Percentiles rank a stretch among this genome's conserved stretches.
These are phyloP conservation scores for Pseudomugil tenellus DNA, from an alignment of 2,797 vertebrate genomes.

Conservation along the genomic window DNA sequence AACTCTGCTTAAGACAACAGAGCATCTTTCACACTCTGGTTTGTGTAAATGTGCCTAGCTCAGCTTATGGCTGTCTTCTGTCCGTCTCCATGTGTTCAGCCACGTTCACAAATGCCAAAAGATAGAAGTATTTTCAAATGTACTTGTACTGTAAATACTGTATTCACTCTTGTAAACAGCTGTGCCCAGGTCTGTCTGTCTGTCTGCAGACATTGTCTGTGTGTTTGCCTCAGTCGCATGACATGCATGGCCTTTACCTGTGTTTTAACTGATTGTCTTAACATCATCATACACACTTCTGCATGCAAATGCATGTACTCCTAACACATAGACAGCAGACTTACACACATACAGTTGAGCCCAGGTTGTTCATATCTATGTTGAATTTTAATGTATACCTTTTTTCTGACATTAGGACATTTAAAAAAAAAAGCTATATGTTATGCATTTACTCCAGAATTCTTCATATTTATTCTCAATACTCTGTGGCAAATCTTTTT, in stretches of 20 bases:
- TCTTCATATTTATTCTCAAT: not conserved
- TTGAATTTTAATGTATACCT: not conserved
- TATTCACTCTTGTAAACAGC: slow-evolving; percentile 71
- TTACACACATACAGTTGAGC: slow-evolving; percentile 3
- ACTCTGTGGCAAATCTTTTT: not conserved
- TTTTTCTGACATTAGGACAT: no score
- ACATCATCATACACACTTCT: slow-evolving; percentile 41
- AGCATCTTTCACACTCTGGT: slow-evolving; percentile 91
- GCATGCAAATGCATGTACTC: slow-evolving; percentile 41
- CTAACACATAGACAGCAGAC: slow-evolving; percentile 9
- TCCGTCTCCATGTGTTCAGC: slow-evolving; percentile 68
- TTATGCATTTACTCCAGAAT: no score
- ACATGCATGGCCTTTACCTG: slow-evolving; percentile 59
- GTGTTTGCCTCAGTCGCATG: slow-evolving; percentile 65
- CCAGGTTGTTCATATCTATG: not conserved
- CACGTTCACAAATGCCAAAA: slow-evolving; percentile 56
- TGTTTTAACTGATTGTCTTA: slow-evolving; percentile 57
- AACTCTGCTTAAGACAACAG: slow-evolving; percentile 51
- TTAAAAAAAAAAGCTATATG: no score
- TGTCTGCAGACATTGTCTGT: slow-evolving; percentile 80
- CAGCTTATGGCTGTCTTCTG: slow-evolving; percentile 68
- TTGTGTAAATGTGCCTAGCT: slow-evolving; percentile 65
- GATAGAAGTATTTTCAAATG: slow-evolving; percentile 40
- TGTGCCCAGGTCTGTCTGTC: slow-evolving; percentile 81
- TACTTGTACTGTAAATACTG: slow-evolving; percentile 59